Evolutionary conservation across 1,140 invertebrate species (phyloP).

Genomic region (Aphaenogaster ashmeadi): DNA sequence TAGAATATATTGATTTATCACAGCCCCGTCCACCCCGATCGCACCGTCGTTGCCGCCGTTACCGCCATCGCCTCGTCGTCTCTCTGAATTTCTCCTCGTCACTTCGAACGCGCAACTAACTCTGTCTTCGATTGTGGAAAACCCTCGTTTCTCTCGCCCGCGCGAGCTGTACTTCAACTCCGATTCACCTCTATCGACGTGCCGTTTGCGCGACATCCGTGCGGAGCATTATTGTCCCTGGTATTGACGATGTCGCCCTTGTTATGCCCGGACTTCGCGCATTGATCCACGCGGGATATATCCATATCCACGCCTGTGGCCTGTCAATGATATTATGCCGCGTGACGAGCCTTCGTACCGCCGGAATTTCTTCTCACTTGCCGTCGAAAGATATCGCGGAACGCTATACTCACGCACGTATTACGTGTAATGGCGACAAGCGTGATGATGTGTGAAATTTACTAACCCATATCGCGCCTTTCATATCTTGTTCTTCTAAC

Average conservation of each 20-base stretch:
- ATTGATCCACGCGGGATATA: constrained; percentile 55
- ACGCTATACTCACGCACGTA: neutral
- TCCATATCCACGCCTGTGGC: constrained; percentile 30
- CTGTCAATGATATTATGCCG: constrained; percentile 41
- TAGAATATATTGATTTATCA: constrained; percentile 86
- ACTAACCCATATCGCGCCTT: neutral
- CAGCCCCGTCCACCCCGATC: constrained; percentile 57
- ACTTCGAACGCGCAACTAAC: constrained; percentile 32
- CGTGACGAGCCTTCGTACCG: neutral
- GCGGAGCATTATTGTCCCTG: constrained; percentile 53
- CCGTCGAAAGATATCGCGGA: neutral
- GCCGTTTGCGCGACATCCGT: constrained; percentile 44
- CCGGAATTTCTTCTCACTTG: constrained; percentile 47
- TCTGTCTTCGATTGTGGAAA: constrained; percentile 58
- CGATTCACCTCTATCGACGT: constrained; percentile 51
- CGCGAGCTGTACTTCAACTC: constrained; percentile 50
- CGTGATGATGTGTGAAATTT: constrained; percentile 5
- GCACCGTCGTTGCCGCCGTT: constrained; percentile 13
- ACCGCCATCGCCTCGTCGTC: neutral
- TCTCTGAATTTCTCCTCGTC: constrained; percentile 59
- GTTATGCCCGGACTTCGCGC: constrained; percentile 49
- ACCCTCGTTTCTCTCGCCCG: constrained; percentile 21
- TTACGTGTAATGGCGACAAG: neutral
- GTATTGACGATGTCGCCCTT: constrained; percentile 58
- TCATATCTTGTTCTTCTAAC: neutral